Percentiles rank a stretch among this genome's conserved stretches.
Conservation (phyloP, 2,113 vertebrate genomes). For the Tupaia tana region DNA sequence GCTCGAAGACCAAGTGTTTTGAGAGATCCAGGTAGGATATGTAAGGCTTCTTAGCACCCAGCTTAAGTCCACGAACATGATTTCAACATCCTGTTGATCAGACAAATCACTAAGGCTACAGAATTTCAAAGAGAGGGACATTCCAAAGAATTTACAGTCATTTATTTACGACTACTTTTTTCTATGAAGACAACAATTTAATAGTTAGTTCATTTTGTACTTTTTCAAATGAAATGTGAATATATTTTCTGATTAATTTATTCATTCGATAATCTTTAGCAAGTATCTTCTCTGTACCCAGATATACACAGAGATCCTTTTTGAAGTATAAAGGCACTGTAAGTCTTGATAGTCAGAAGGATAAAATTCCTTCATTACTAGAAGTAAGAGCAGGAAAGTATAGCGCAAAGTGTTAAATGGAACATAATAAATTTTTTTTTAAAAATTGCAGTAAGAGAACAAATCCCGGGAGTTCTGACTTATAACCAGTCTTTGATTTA, state of each 20-base stretch:
- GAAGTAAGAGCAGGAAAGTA: background rate
- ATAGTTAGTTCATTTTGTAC: background rate
- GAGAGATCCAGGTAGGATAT: background rate
- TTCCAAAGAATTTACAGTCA: background rate
- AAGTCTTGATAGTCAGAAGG: background rate
- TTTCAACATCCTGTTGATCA: background rate
- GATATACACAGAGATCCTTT: background rate
- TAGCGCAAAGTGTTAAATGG: constrained; percentile 18
- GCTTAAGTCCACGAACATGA: background rate
- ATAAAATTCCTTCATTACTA: background rate
- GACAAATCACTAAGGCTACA: background rate
- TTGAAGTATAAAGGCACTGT: background rate
- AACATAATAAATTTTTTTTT: background rate
- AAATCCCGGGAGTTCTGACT: constrained; percentile 20
- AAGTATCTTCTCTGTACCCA: background rate
- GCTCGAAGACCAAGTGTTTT: background rate
- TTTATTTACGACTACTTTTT: background rate
- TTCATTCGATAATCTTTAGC: background rate
- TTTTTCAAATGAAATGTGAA: background rate
- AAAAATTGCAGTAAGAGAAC: background rate
- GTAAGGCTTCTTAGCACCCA: background rate
- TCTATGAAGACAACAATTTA: background rate
- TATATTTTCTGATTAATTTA: background rate
- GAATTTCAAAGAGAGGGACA: background rate
- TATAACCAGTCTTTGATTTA: background rate